These are phyloP conservation scores for Cercocebus atys DNA, from an alignment of 2,113 vertebrate genomes.

Conservation along the genomic window DNA sequence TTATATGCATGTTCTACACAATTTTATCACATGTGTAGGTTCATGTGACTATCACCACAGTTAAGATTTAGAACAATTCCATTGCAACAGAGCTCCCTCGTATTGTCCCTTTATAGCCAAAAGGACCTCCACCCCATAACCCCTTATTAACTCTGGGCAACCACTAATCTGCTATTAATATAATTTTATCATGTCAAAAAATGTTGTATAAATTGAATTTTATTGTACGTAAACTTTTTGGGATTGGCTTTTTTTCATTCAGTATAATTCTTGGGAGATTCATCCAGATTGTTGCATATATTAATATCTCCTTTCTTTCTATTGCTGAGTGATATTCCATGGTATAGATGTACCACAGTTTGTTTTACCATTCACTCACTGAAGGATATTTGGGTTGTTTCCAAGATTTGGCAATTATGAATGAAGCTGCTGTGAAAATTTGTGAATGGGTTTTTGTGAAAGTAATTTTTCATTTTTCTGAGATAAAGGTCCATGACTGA, in stretches of 20 bases:
- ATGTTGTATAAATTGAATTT: background rate
- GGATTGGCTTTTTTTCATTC: background rate
- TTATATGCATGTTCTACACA: background rate
- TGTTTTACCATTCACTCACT: background rate
- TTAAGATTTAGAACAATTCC: conserved; percentile 1
- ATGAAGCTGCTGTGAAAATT: conserved; percentile 13
- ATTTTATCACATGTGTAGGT: conserved; percentile 22
- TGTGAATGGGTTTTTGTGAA: background rate
- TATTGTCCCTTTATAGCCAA: background rate
- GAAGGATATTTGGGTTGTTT: conserved; percentile 22
- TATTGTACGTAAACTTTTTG: background rate
- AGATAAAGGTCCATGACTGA: conserved; percentile 10
- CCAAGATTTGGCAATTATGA: background rate
- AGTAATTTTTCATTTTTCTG: conserved; percentile 27
- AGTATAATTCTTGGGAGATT: conserved; percentile 28
- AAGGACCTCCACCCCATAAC: background rate
- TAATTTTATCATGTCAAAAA: background rate
- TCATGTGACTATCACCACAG: background rate
- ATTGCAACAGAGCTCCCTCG: background rate
- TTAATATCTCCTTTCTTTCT: conserved; percentile 30
- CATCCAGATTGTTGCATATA: background rate
- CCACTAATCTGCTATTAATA: background rate
- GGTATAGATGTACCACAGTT: background rate
- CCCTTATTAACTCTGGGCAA: background rate
- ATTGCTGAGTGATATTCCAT: background rate